Conservation (phyloP, 1,140 invertebrate species). For the Belonocnema kinseyi region DNA sequence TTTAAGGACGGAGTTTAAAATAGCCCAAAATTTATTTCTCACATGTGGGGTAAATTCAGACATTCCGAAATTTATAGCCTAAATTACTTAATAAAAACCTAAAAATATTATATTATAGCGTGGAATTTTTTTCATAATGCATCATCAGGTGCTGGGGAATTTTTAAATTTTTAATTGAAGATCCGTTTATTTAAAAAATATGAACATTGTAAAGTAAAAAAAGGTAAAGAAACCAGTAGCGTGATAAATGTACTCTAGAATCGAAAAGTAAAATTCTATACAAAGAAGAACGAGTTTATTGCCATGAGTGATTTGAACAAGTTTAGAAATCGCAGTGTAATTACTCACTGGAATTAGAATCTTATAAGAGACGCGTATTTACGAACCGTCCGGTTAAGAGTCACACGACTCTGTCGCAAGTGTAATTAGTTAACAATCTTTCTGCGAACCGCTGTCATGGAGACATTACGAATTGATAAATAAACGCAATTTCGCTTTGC, state of each 20-base stretch:
- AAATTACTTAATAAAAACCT: too few relatives aligned
- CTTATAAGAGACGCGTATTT: constrained; percentile 19
- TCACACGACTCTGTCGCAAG: constrained; percentile 16
- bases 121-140: too few relatives aligned
- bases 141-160: too few relatives aligned
- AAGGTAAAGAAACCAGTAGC: not conserved
- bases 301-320: constrained; percentile 33
- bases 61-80: too few relatives aligned
- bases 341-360: constrained; percentile 33
- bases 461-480: constrained; percentile 44
- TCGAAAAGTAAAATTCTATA: constrained; percentile 17
- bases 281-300: constrained; percentile 40
- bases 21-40: too few relatives aligned
- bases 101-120: too few relatives aligned
- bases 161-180: too few relatives aligned
- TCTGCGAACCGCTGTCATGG: constrained; percentile 34
- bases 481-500: constrained; percentile 43
- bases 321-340: constrained; percentile 45
- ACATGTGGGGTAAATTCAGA: too few relatives aligned
- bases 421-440: constrained; percentile 46
- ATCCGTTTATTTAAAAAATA: too few relatives aligned
- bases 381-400: not conserved
- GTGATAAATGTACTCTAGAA: constrained; percentile 37
- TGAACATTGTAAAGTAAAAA: not conserved
- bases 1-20: too few relatives aligned